A percentile compares a stretch with the other conserved stretches of the same genome.
These are phyloP conservation scores for Rutpela maculata DNA, from an alignment of 2,888 invertebrate species.

Conservation along the genomic window DNA sequence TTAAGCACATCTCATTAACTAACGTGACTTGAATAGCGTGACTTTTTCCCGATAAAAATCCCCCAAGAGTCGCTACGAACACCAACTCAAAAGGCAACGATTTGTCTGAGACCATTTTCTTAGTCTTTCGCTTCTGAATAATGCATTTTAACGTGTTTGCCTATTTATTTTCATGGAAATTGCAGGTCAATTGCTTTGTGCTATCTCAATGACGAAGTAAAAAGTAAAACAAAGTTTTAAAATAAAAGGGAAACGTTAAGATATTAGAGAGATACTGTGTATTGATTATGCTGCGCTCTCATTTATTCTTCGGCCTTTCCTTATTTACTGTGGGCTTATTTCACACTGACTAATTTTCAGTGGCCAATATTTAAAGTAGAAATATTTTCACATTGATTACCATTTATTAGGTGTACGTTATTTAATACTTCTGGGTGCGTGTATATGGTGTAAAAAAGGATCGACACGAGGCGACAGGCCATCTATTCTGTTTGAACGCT, in stretches of 20 bases:
- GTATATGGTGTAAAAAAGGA: too few relatives aligned
- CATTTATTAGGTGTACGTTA: too few relatives aligned
- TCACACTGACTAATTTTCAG: background rate
- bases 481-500: too few relatives aligned
- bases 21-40: slow-evolving; percentile 59
- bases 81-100: slow-evolving; percentile 36
- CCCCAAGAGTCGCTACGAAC: slow-evolving; percentile 36
- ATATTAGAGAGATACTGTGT: background rate
- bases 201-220: slow-evolving; percentile 12
- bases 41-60: slow-evolving; percentile 56
- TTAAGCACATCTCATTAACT: slow-evolving; percentile 61
- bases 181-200: slow-evolving; percentile 22
- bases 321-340: background rate
- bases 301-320: background rate
- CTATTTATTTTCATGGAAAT: slow-evolving; percentile 30
- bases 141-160: slow-evolving; percentile 30
- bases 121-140: slow-evolving; percentile 33
- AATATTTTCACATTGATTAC: too few relatives aligned
- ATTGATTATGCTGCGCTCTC: background rate
- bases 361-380: background rate
- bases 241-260: background rate
- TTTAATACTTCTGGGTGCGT: too few relatives aligned
- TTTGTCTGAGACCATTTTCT: slow-evolving; percentile 42
- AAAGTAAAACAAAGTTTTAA: slow-evolving; percentile 6
- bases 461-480: too few relatives aligned